phyloP scores from a whole-genome alignment of 2,888 invertebrate genomes.

The Anthophora plumipes region DNA sequence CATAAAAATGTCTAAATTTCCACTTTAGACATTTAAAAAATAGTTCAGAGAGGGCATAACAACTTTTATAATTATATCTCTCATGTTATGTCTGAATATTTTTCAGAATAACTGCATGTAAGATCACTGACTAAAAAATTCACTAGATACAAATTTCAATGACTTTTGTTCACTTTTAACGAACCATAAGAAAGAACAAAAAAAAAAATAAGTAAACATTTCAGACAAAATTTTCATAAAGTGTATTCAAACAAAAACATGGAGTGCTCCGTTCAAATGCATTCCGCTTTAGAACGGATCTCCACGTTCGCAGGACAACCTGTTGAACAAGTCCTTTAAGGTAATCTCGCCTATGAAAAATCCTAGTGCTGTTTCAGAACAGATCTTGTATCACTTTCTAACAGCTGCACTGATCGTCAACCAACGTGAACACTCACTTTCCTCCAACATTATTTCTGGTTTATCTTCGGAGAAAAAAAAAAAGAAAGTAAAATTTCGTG shows the following conservation, averaged over 20 bases:
- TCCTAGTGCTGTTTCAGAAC: background rate
- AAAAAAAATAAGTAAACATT: too few relatives aligned
- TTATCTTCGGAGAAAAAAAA: conserved; percentile 19
- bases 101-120: too few relatives aligned
- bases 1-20: too few relatives aligned
- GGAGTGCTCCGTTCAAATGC: background rate
- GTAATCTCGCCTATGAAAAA: conserved; percentile 4
- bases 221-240: background rate
- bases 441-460: conserved; percentile 77
- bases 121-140: background rate
- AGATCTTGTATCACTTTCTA: background rate
- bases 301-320: conserved; percentile 57
- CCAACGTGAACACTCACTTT: conserved; percentile 80
- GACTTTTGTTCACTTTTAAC: background rate
- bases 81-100: too few relatives aligned
- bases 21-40: too few relatives aligned
- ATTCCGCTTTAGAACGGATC: conserved; percentile 25
- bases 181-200: background rate
- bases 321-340: conserved; percentile 63
- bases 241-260: background rate
- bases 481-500: too few relatives aligned
- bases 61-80: too few relatives aligned
- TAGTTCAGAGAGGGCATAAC: too few relatives aligned
- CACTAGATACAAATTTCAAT: background rate
- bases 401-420: background rate